Percentiles rank a stretch among this genome's conserved stretches.
Evolutionary conservation across 2,888 invertebrate species (phyloP).

Genomic region (Timandra comae): DNA sequence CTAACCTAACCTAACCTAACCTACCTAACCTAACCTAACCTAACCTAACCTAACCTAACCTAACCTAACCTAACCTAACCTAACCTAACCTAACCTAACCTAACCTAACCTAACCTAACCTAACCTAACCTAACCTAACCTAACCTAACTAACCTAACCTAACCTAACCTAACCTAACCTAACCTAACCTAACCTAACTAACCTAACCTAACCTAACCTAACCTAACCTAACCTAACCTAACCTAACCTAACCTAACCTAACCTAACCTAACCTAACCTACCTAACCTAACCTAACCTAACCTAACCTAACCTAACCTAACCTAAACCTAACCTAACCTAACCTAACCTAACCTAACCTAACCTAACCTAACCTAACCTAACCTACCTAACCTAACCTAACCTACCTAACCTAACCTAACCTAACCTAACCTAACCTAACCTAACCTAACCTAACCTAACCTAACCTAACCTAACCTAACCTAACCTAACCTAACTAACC

Average conservation of each 20-base stretch:
- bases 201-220: conserved; percentile 13
- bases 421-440: conserved; percentile 13
- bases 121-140: too few species aligned
- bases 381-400: too few species aligned
- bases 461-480: conserved; percentile 17
- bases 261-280: conserved; percentile 15
- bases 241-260: conserved; percentile 13
- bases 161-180: too few species aligned
- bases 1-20: too few species aligned
- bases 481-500: conserved; percentile 14
- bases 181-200: conserved; percentile 5
- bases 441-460: conserved; percentile 17
- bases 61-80: too few species aligned
- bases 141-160: too few species aligned
- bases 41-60: too few species aligned
- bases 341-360: conserved; percentile 10
- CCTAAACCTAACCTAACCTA: conserved; percentile 13
- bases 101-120: too few species aligned
- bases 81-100: too few species aligned
- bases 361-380: conserved; percentile 8
- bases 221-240: conserved; percentile 12
- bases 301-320: too few species aligned
- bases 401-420: conserved; percentile 10
- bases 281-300: too few species aligned
- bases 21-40: too few species aligned